These are phyloP conservation scores for Sphinx pinastri DNA, from an alignment of 2,888 invertebrate species.

Conservation along the genomic window DNA sequence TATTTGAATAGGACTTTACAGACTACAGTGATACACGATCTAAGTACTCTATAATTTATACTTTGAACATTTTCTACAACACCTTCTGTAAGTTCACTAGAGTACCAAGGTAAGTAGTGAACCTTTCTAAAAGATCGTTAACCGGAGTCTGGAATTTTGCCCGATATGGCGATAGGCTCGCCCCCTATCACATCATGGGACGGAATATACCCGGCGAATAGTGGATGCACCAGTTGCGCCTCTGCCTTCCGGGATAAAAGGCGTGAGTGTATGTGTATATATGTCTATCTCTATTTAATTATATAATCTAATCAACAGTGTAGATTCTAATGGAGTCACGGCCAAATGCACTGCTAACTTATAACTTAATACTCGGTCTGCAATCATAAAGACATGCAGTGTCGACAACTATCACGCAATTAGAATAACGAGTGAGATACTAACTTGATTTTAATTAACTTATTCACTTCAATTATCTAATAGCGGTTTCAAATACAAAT, in stretches of 20 bases:
- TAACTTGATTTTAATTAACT: slow-evolving; percentile 18
- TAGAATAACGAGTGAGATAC: slow-evolving; percentile 15
- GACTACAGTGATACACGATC: background rate
- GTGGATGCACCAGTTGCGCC: too few species aligned
- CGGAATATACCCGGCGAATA: too few species aligned
- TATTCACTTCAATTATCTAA: slow-evolving; percentile 15
- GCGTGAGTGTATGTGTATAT: too few species aligned
- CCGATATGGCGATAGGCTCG: too few species aligned
- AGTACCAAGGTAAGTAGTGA: slow-evolving; percentile 7
- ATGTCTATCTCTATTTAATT: too few species aligned
- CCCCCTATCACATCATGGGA: too few species aligned
- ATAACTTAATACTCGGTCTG: background rate
- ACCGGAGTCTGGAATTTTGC: too few species aligned
- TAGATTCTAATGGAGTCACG: background rate
- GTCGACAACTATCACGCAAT: slow-evolving; percentile 1
- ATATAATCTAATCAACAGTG: too few species aligned
- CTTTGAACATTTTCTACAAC: background rate
- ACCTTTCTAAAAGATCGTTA: background rate
- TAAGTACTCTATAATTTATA: background rate
- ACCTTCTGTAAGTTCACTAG: background rate
- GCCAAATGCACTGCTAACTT: background rate
- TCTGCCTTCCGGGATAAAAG: too few species aligned
- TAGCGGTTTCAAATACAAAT: slow-evolving; percentile 10
- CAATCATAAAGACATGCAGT: slow-evolving; percentile 8
- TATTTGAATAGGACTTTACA: too few species aligned